Percentiles rank a stretch among this genome's conserved stretches.
Evolutionary conservation across 2,888 invertebrate species (phyloP).

Genomic region (Nysson spinosus): DNA sequence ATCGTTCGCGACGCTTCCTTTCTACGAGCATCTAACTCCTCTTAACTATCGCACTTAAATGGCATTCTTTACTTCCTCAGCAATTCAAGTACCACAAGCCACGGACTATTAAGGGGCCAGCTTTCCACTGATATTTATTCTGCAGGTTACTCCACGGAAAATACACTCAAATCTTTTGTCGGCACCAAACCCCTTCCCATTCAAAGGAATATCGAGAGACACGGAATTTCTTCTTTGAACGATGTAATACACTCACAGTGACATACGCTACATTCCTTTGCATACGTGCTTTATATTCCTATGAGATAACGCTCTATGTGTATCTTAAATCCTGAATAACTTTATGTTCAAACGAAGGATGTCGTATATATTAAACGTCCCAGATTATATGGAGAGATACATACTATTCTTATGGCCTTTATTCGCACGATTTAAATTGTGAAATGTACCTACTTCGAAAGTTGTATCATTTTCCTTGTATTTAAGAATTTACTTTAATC

Average conservation of each 20-base stretch:
- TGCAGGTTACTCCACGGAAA: slow-evolving; percentile 19
- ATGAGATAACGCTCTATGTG: not conserved
- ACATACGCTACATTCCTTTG: slow-evolving; percentile 9
- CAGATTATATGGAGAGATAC: no score
- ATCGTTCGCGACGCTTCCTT: slow-evolving; percentile 62
- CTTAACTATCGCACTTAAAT: slow-evolving; percentile 65
- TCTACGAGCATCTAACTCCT: slow-evolving; percentile 60
- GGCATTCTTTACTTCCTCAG: slow-evolving; percentile 58
- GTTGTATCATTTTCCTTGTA: no score
- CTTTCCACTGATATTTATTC: slow-evolving; percentile 49
- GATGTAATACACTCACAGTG: slow-evolving; percentile 24
- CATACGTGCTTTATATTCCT: slow-evolving; percentile 4
- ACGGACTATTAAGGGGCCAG: slow-evolving; percentile 52
- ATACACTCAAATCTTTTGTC: slow-evolving; percentile 22
- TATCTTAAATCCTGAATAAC: not conserved
- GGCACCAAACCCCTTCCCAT: slow-evolving; percentile 5
- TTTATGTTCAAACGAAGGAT: no score
- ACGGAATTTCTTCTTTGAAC: slow-evolving; percentile 10
- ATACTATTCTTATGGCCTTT: no score
- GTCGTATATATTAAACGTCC: no score
- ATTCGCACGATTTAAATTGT: no score
- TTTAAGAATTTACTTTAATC: no score
- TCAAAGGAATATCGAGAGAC: slow-evolving; percentile 28
- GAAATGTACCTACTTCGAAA: no score
- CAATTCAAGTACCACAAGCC: slow-evolving; percentile 44